A percentile compares a stretch with the other conserved stretches of the same genome.
Evolutionary conservation across 2,797 vertebrate species (phyloP).

Genomic region (Chromobotia macracanthus): DNA sequence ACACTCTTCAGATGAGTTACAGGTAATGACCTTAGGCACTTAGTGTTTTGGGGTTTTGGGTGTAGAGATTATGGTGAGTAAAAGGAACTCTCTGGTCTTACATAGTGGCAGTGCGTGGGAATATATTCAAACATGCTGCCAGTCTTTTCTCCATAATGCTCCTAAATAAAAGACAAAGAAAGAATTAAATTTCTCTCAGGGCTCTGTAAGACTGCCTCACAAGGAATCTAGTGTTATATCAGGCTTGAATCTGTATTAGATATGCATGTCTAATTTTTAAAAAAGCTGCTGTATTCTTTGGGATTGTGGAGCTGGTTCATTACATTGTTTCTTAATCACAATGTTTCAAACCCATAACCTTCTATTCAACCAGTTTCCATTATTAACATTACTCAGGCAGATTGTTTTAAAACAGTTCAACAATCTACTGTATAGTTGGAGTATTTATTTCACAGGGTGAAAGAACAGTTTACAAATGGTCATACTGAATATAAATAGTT

Average conservation of each 20-base stretch:
- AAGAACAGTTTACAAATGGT: too few relatives aligned
- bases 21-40: neutral
- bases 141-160: conserved; percentile 84
- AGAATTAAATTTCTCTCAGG: neutral
- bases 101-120: conserved; percentile 82
- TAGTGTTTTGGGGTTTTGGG: conserved; percentile 11
- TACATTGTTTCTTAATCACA: too few relatives aligned
- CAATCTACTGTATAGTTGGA: too few relatives aligned
- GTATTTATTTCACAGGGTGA: too few relatives aligned
- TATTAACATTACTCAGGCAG: too few relatives aligned
- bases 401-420: too few relatives aligned
- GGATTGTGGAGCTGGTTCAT: neutral
- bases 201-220: too few relatives aligned
- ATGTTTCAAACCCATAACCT: too few relatives aligned
- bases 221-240: too few relatives aligned
- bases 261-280: neutral
- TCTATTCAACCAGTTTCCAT: too few relatives aligned
- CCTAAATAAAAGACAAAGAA: conserved; percentile 65
- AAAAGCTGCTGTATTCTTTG: neutral
- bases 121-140: conserved; percentile 85
- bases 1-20: neutral
- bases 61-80: neutral
- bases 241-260: neutral
- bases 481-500: too few relatives aligned
- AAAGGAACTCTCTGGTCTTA: conserved; percentile 70